Conservation (phyloP, 1,140 invertebrate species). For the Mercenaria mercenaria region DNA sequence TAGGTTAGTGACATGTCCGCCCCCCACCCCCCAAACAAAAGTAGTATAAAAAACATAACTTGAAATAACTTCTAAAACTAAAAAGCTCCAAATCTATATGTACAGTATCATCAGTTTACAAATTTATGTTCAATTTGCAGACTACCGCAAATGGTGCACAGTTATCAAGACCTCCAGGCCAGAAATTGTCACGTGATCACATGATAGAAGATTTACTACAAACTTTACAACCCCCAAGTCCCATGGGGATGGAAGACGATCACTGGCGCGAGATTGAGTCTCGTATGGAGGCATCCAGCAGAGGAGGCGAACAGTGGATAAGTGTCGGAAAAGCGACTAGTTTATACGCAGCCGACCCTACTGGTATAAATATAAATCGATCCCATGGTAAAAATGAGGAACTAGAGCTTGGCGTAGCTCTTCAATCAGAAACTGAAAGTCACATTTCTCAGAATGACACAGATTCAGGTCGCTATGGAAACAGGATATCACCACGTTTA, state of each 20-base stretch:
- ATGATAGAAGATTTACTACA: slow-evolving; percentile 41
- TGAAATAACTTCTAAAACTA: no score
- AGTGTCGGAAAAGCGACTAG: slow-evolving; percentile 76
- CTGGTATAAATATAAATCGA: slow-evolving; percentile 42
- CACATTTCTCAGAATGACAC: slow-evolving; percentile 81
- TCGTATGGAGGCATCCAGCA: slow-evolving; percentile 49
- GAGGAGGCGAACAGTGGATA: slow-evolving; percentile 71
- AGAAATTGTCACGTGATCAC: slow-evolving; percentile 47
- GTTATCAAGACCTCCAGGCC: slow-evolving; percentile 29
- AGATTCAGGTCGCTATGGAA: slow-evolving; percentile 74
- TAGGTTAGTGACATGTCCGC: no score
- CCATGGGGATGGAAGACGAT: slow-evolving; percentile 61
- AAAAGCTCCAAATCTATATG: no score
- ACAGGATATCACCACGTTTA: neutral
- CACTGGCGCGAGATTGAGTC: slow-evolving; percentile 74
- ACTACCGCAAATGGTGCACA: slow-evolving; percentile 23
- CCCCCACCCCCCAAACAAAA: no score
- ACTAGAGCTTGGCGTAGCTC: slow-evolving; percentile 75
- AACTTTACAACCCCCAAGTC: neutral
- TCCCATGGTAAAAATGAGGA: slow-evolving; percentile 75
- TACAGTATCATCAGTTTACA: no score
- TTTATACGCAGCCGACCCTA: slow-evolving; percentile 39
- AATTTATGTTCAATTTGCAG: slow-evolving; percentile 4
- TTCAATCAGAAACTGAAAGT: slow-evolving; percentile 80
- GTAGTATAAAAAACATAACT: no score